These are phyloP conservation scores for Syngnathus floridae DNA, from an alignment of 2,113 vertebrate species.

Conservation along the genomic window DNA sequence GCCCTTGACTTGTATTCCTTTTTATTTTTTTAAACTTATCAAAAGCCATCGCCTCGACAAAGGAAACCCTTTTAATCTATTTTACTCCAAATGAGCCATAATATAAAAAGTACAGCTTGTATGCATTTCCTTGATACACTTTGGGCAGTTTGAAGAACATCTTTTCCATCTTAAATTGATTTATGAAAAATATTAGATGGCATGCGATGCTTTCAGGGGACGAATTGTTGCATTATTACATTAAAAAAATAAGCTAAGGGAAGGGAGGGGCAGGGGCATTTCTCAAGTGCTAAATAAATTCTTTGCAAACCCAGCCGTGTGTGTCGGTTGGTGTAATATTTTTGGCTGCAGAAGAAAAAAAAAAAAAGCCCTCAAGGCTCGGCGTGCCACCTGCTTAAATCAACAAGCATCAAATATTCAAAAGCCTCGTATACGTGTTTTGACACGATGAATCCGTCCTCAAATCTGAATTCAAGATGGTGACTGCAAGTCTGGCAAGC, in stretches of 20 bases:
- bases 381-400: neutral
- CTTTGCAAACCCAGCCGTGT: neutral
- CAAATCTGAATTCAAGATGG: neutral
- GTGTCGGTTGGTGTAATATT: neutral
- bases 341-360: neutral
- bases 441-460: no score
- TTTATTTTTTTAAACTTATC: neutral
- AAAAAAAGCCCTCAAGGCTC: neutral
- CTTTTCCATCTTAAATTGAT: neutral
- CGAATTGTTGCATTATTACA: neutral
- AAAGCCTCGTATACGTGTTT: neutral
- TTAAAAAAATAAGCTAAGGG: neutral
- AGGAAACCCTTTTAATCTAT: neutral
- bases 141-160: neutral
- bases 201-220: neutral
- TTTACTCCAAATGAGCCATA: neutral
- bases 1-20: neutral
- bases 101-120: no score
- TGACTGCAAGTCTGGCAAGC: neutral
- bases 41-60: neutral
- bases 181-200: neutral
- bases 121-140: neutral
- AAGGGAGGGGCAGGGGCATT: no score
- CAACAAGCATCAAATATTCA: neutral
- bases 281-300: conserved; percentile 1